Base-by-base conservation (phyloP, 1,140 invertebrate species). In the Anoplophora glabripennis region DNA sequence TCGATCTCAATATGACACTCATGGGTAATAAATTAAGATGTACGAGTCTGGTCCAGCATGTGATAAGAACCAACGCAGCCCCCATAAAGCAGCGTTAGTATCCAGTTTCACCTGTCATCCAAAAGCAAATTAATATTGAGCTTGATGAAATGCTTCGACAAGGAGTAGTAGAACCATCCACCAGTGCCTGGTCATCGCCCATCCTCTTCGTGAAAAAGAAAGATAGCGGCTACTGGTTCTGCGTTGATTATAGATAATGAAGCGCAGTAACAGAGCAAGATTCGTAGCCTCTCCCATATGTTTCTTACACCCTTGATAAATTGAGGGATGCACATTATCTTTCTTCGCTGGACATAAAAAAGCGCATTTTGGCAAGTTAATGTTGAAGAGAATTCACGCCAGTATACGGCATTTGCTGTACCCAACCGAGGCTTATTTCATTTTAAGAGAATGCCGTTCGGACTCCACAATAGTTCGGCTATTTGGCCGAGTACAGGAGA, bases 401-500 rank as follows among this genome's bases (percentile, higher is more conserved):
- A 41, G 15, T 12, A 41, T 47, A 57, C 55, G 4, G 70, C 68
- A 0, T 74, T 73, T 59, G 51, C 62, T 0, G 44, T 69, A 9
- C 64, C 69, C n/a, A 55, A 59, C 9, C 56, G 52, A 11, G 72
- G 73, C 0, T 44, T 70, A 7, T 73, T 48, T 58, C 67, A 75
- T n/a, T 75, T 72, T 59, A 64, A 59, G 12, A n/a, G 46, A 11
- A 70, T 67, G 52, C 53, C 69, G 4, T 74, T 72, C 55, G 72
- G 72, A 0, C 21, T 75, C 3, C 53, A 54, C 3, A 68, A 78
- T 60, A 69, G 70, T 0, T 68, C 76, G 0, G 68, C 70, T 0
- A 75, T 71, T 0, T 76, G 76, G 35, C 71, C 77, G 51, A 59
- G 74, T 3, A 49, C 70, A 34, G 69, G 74, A 53, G 72, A 74